Evolutionary conservation across 2,797 vertebrate genomes (phyloP).

Genomic region (Acanthis flammea): DNA sequence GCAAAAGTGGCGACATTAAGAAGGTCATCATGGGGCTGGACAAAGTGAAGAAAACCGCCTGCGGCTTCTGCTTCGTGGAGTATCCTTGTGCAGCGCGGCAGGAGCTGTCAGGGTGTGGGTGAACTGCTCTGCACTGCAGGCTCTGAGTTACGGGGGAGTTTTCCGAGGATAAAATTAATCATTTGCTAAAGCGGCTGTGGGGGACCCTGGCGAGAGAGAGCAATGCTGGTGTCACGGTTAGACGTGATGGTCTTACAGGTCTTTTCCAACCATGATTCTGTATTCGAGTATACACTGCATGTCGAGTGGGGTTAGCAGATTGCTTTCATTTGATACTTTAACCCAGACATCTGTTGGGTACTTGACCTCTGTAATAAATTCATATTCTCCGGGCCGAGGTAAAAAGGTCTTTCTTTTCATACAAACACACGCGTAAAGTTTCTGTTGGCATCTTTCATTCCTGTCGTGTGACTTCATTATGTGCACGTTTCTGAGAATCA

Average conservation of each 20-base stretch:
- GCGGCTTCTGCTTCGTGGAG: conserved; percentile 73
- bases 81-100: conserved; percentile 40
- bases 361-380: background rate
- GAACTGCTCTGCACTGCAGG: rapidly evolving
- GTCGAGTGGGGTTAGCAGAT: rapidly evolving
- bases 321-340: rapidly evolving
- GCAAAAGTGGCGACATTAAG: conserved; percentile 70
- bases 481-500: rapidly evolving
- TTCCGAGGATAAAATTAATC: rapidly evolving
- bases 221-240: background rate
- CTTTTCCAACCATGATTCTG: background rate
- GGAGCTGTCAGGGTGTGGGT: background rate
- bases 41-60: conserved; percentile 67
- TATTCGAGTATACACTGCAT: rapidly evolving
- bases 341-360: rapidly evolving
- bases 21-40: conserved; percentile 71
- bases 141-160: background rate
- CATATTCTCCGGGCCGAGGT: rapidly evolving
- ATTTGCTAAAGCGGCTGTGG: no score
- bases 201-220: background rate
- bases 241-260: background rate
- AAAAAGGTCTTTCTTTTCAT: background rate
- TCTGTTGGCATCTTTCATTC: background rate
- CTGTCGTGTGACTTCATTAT: rapidly evolving
- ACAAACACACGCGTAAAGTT: rapidly evolving